Evolutionary conservation across 2,797 vertebrate species (phyloP), one percentile per base, ranked within the genome.

Genomic region (Melanotaenia boesemani): DNA sequence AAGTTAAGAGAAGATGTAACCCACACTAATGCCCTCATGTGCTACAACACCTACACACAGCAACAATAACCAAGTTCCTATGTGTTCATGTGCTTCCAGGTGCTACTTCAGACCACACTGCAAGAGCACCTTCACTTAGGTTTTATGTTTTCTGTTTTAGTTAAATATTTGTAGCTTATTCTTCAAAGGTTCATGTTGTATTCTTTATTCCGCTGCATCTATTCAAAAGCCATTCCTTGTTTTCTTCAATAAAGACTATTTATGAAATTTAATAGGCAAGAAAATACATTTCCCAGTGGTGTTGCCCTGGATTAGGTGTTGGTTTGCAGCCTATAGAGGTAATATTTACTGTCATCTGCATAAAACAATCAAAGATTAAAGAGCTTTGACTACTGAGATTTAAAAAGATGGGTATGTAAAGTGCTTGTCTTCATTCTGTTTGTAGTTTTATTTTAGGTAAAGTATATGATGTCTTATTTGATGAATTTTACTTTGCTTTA

Each of bases 1-100:
- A 26, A 26, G 26, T 41, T 34, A 34, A 74, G 60, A 65, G 72
- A n/a, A 50, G 34, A 61, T 77, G 50, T 64, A 69, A 57, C 63
- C 64, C 50, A 67, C 59, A 59, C 28, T 0, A 36, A 50, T 41
- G 75, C 4, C 63, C 55, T 74, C 32, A 22, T 41, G 54, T 63
- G 63, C 74, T 59, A 22, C 30, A 11, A 50, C 76, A 46, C 63
- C 32, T 20, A 75, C 55, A 13, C 34, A 16, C 12, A 67, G 26
- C 26, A 26, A 26, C 26, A 26, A 26, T 2, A 26, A 2, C 26
- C 26, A 26, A 26, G 26, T 26, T 26, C 24, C 61, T 54, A 20
- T 70, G 36, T 58, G 63, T 28, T 46, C 44, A 20, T 32, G 58
- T 34, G 44, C 20, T 62, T 57, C 22, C 62, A 79, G 41, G 64